A percentile compares a stretch with the other conserved stretches of the same genome.
These are phyloP conservation scores for Frankliniella intonsa DNA, from an alignment of 2,888 invertebrate species.

Conservation along the genomic window DNA sequence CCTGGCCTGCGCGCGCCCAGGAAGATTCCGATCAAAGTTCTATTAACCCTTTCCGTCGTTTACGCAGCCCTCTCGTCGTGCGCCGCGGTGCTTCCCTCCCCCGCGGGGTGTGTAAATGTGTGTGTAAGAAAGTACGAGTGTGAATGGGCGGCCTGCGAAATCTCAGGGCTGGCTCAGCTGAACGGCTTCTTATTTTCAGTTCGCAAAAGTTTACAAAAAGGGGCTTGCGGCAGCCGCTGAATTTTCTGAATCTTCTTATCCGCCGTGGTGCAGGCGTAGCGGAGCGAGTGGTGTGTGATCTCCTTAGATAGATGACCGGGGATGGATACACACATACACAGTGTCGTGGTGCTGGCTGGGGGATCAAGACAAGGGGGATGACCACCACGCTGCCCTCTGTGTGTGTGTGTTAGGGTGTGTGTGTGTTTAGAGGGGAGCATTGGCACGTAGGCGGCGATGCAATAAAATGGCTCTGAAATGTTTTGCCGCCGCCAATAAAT, in stretches of 20 bases:
- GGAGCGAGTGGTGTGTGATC: no score
- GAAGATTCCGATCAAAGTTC: conserved; percentile 20
- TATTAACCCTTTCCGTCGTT: not conserved
- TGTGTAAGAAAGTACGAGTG: not conserved
- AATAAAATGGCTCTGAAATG: conserved; percentile 10
- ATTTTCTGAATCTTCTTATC: no score
- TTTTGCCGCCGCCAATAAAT: not conserved
- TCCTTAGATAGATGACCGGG: no score
- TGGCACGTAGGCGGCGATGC: not conserved
- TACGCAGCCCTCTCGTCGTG: not conserved
- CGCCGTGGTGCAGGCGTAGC: no score
- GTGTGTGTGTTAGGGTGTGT: not conserved
- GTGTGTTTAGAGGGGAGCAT: not conserved
- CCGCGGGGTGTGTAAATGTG: not conserved
- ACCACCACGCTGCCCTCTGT: not conserved
- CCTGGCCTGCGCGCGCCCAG: not conserved
- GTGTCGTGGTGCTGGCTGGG: no score
- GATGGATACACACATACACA: no score
- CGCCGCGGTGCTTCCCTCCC: not conserved
- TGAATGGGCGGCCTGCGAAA: not conserved
- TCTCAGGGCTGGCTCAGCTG: no score
- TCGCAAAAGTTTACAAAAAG: no score
- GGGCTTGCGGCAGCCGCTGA: no score
- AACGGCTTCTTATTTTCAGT: no score
- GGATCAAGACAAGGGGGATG: no score